These are phyloP conservation scores for Yoshiicerus persimilis DNA, from an alignment of 1,140 invertebrate species.

Conservation along the genomic window DNA sequence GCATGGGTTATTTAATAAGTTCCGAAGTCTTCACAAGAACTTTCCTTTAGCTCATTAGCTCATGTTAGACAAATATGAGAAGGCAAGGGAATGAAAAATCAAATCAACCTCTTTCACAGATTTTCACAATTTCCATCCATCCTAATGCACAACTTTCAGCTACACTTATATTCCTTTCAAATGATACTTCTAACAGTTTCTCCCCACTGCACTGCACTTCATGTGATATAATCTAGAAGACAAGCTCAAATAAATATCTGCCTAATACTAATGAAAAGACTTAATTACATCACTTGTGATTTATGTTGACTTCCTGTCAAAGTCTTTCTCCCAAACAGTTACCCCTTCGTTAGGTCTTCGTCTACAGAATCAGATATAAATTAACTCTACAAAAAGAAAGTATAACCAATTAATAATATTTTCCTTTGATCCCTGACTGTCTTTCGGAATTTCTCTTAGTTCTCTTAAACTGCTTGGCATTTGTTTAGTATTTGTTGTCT, in stretches of 20 bases:
- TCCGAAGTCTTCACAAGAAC: background rate
- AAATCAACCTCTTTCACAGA: background rate
- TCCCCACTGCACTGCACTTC: background rate
- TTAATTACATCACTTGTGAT: constrained; percentile 24
- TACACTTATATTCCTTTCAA: no score
- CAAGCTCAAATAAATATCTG: background rate
- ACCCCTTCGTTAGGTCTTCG: background rate
- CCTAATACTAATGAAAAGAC: constrained; percentile 23
- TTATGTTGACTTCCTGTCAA: background rate
- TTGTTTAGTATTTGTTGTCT: no score
- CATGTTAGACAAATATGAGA: background rate
- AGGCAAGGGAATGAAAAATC: background rate
- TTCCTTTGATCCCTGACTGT: no score
- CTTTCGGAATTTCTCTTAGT: no score
- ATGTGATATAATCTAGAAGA: background rate
- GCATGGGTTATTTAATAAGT: background rate
- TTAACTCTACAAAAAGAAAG: background rate
- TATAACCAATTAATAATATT: background rate
- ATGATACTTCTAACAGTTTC: no score
- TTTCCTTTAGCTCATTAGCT: background rate
- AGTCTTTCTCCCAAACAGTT: background rate
- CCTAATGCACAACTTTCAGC: no score
- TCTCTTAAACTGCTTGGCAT: no score
- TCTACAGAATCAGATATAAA: background rate
- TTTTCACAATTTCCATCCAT: no score